Conservation (phyloP, 2,113 vertebrate species). For the Xiphorhynchus elegans region DNA sequence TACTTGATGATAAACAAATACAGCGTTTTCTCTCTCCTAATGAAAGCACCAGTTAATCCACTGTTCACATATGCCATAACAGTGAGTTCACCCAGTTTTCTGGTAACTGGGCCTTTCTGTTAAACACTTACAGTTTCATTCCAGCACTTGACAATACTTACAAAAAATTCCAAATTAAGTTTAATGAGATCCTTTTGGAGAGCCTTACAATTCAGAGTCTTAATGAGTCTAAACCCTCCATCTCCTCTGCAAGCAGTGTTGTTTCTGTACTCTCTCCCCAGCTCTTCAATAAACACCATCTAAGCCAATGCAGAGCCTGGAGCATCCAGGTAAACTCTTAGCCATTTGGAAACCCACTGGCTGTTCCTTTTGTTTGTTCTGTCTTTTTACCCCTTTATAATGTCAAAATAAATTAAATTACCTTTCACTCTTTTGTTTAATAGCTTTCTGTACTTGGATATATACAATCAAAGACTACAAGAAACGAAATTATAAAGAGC, state of each 20-base stretch:
- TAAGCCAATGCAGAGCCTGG: not conserved
- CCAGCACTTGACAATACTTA: not conserved
- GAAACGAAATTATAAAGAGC: not conserved
- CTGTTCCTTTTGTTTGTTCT: not conserved
- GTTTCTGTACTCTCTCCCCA: not conserved
- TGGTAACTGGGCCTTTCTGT: not conserved
- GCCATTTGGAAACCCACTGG: not conserved
- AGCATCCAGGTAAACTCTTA: not conserved
- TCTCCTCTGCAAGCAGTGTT: not conserved
- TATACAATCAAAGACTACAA: not conserved
- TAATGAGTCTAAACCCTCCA: not conserved
- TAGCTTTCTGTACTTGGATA: not conserved
- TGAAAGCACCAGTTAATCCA: not conserved
- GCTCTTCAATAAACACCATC: not conserved
- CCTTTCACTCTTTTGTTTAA: not conserved
- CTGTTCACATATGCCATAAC: not conserved
- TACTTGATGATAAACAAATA: not conserved
- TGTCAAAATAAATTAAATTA: not conserved
- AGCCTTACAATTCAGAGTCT: not conserved
- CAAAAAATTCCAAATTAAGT: not conserved
- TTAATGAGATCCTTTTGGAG: not conserved
- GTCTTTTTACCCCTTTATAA: not conserved
- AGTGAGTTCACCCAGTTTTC: not conserved
- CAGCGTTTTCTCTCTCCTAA: not conserved
- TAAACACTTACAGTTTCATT: not conserved